phyloP scores from a whole-genome alignment of 2,113 vertebrate genomes.

The Dipodomys stephensi region DNA sequence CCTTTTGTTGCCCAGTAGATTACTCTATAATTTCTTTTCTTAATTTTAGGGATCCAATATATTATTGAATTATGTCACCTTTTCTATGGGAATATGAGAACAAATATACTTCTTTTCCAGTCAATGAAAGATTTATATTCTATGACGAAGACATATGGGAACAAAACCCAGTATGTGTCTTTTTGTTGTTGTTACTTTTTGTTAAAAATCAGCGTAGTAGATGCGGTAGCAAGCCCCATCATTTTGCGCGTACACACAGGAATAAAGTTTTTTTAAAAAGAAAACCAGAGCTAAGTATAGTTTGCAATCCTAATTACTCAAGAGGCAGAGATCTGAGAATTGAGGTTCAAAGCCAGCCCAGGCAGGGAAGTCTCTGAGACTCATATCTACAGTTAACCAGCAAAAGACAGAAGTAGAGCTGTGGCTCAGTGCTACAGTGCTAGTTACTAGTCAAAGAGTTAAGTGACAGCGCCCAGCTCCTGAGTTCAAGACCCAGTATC shows the following conservation, averaged over 20 bases:
- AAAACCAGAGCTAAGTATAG: not conserved
- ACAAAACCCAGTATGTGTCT: conserved; percentile 75
- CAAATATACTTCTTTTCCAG: conserved; percentile 75
- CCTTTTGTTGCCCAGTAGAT: conserved; percentile 54
- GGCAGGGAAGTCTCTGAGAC: too few relatives aligned
- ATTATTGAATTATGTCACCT: conserved; percentile 76
- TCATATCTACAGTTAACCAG: too few relatives aligned
- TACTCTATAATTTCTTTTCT: conserved; percentile 74
- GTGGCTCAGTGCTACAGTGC: too few relatives aligned
- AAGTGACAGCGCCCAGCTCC: too few relatives aligned
- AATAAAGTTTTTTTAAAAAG: conserved; percentile 23
- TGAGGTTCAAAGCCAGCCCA: too few relatives aligned
- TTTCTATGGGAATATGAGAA: conserved; percentile 74
- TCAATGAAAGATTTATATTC: conserved; percentile 77
- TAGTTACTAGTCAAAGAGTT: too few relatives aligned
- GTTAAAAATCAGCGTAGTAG: conserved; percentile 45
- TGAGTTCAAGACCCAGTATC: too few relatives aligned
- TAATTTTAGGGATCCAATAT: conserved; percentile 74
- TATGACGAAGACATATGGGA: conserved; percentile 76
- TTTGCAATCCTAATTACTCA: too few relatives aligned
- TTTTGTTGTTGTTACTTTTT: conserved; percentile 62
- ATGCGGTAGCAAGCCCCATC: not conserved
- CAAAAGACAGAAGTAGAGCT: too few relatives aligned
- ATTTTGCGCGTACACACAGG: not conserved
- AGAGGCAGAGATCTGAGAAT: too few relatives aligned